phyloP scores from a whole-genome alignment of 2,797 vertebrate species.

The Rhyacichthys aspro region DNA sequence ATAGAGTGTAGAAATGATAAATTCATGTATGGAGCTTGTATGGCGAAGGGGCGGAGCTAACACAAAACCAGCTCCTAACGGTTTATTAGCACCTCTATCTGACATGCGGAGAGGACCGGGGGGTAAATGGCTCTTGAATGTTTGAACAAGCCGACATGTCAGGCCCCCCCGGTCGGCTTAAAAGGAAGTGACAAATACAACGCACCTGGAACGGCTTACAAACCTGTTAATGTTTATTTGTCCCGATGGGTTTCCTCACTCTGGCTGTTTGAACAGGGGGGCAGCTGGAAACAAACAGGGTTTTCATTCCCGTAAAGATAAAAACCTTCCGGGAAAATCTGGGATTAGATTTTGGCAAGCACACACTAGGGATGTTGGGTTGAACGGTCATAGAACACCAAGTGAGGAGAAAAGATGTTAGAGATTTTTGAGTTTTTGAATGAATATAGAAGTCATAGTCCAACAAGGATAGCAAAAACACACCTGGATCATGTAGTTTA shows the following conservation, averaged over 20 bases:
- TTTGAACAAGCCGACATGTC: slow-evolving; percentile 1
- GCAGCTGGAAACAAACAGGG: neutral
- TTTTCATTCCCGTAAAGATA: neutral
- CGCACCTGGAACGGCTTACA: slow-evolving; percentile 29
- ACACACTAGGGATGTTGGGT: no score
- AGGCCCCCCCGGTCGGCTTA: neutral
- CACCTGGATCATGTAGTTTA: no score
- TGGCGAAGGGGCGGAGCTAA: slow-evolving; percentile 4
- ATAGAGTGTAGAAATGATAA: slow-evolving; percentile 16
- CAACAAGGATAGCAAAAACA: no score
- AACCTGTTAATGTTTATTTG: slow-evolving; percentile 9
- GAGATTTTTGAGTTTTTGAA: no score
- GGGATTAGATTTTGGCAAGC: no score
- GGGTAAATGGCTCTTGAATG: slow-evolving; percentile 8
- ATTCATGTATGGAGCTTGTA: neutral
- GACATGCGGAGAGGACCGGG: slow-evolving; percentile 30
- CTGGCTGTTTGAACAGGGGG: neutral
- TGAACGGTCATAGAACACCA: no score
- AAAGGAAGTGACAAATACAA: slow-evolving; percentile 19
- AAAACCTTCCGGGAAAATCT: no score
- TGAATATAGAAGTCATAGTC: no score
- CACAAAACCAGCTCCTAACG: neutral
- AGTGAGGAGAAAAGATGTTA: no score
- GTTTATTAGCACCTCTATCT: slow-evolving; percentile 45
- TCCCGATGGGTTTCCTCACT: slow-evolving; percentile 9